phyloP scores from a whole-genome alignment of 1,140 invertebrate species.

The Drosophila jambulina region DNA sequence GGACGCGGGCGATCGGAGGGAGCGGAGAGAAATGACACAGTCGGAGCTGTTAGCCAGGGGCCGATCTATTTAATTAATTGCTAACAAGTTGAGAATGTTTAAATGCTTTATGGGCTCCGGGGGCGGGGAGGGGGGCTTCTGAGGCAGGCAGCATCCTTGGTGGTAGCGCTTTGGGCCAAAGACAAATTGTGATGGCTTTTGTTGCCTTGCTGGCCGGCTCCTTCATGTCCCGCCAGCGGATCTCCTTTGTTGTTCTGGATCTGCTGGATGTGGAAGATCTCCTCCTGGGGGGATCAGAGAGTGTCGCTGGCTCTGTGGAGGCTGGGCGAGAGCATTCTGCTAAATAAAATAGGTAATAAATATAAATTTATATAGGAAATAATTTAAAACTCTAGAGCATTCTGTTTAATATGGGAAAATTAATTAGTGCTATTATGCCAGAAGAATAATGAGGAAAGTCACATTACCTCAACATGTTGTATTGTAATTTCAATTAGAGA shows the following conservation, averaged over 20 bases:
- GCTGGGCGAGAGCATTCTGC: too few relatives aligned
- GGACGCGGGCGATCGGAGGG: not conserved
- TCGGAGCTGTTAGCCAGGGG: slow-evolving; percentile 58
- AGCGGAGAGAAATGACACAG: slow-evolving; percentile 68
- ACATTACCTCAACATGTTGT: too few relatives aligned
- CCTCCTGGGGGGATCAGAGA: slow-evolving; percentile 15
- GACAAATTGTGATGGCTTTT: slow-evolving; percentile 76
- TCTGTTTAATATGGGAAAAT: not conserved
- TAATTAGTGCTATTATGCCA: too few relatives aligned
- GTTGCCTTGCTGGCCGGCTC: slow-evolving; percentile 6
- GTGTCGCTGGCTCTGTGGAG: not conserved
- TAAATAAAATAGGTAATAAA: not conserved
- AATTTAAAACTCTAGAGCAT: not conserved
- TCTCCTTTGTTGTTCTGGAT: slow-evolving; percentile 10
- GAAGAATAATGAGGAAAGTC: too few relatives aligned
- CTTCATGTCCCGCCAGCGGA: not conserved
- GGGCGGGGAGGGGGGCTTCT: too few relatives aligned
- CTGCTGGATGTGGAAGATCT: slow-evolving; percentile 1
- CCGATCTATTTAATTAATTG: slow-evolving; percentile 83
- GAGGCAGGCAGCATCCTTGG: slow-evolving; percentile 32
- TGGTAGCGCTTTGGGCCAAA: slow-evolving; percentile 64
- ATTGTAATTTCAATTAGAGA: too few relatives aligned
- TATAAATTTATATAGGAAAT: not conserved
- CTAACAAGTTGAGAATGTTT: slow-evolving; percentile 82
- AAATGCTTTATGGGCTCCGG: slow-evolving; percentile 69